Conservation (phyloP, 2,113 vertebrate species). For the Sardina pilchardus region DNA sequence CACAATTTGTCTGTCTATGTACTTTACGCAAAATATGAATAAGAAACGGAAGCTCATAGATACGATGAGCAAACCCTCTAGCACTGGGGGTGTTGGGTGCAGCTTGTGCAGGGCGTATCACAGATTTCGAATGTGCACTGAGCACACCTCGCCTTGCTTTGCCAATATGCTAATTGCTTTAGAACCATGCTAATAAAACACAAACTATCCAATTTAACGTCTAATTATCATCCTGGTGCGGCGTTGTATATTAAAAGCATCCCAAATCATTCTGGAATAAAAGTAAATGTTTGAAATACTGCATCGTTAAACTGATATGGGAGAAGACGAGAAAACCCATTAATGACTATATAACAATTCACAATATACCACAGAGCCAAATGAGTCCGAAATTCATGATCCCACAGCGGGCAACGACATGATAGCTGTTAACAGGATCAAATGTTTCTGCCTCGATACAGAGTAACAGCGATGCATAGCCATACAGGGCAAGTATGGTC, state of each 20-base stretch:
- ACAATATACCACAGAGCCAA: slow-evolving; percentile 4
- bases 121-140: slow-evolving; percentile 21
- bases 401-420: slow-evolving; percentile 10
- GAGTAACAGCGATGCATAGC: slow-evolving; percentile 7
- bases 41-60: slow-evolving; percentile 1
- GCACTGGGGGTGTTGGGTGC: slow-evolving; percentile 7
- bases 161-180: slow-evolving; percentile 10
- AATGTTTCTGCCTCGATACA: slow-evolving; percentile 21
- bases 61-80: slow-evolving; percentile 22
- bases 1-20: background rate
- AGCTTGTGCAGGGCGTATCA: slow-evolving; percentile 43
- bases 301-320: background rate
- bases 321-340: background rate
- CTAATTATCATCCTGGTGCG: background rate
- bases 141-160: slow-evolving; percentile 25
- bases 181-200: slow-evolving; percentile 6
- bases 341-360: background rate
- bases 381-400: slow-evolving; percentile 8
- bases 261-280: background rate
- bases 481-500: background rate
- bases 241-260: background rate
- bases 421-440: slow-evolving; percentile 21
- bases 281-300: slow-evolving; percentile 4
- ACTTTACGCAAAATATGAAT: slow-evolving; percentile 16
- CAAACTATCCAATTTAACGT: slow-evolving; percentile 12